Evolutionary conservation across 2,113 vertebrate species (phyloP), one percentile per base, ranked within the genome.

Genomic region (Sinocyclocheilus maitianheensis): DNA sequence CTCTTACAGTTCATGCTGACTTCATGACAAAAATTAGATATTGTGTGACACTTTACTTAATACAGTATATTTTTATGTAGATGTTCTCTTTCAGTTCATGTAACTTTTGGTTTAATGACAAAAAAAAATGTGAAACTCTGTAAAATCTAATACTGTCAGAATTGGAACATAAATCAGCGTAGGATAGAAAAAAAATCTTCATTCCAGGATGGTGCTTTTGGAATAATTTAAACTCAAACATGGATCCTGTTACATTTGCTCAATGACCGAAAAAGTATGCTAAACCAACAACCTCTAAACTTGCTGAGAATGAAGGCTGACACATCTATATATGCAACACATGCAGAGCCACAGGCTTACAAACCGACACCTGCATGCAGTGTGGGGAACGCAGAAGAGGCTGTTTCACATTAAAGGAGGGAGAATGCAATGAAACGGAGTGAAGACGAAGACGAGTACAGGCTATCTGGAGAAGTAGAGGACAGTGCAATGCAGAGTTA

Each of bases 271-370:
- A 92, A 85, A n/a, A 87, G 84, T 69, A 77, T 53, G 84, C 63
- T 78, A 89, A 91, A 87, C 90, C 88, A 89, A 90, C 91, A 92
- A 86, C 89, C 89, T 91, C 3, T 58, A 84, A 89, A 81, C 89
- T 78, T 87, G 16, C 76, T 77, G 51, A 84, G 53, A 67, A 83
- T 37, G 55, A 71, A n/a, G 18, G 9, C 77, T 88, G 84, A 84
- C 86, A 90, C 84, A 14, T 75, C 67, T 53, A 67, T 63, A 51
- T 43, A 40, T 14, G 18, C 26, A 74, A 40, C 22, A 84, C 53
- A 34, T 43, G n/a, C 77, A 88, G 78, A 58, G 75, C 10, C 0
- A 10, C n/a, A 43, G 5, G 62, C 37, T 26, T 83, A n/a, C 46
- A 91, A 77, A 76, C 8, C 83, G 34, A 81, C 76, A 80, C 85